phyloP scores from a whole-genome alignment of 2,888 invertebrate species.

The Trichogramma evanescens region DNA sequence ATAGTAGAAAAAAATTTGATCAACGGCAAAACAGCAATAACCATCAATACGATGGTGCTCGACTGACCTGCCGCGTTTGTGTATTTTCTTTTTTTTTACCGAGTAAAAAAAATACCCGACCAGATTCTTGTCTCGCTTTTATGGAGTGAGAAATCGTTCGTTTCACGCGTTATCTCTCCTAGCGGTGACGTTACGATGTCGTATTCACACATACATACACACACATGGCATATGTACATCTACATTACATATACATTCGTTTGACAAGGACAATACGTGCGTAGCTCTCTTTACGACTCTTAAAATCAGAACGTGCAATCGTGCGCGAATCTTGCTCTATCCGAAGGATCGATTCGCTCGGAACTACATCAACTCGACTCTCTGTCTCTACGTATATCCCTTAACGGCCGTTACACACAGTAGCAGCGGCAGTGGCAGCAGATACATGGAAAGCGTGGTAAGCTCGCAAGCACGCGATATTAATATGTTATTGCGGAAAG shows the following conservation, averaged over 20 bases:
- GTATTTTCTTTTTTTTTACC: slow-evolving; percentile 13
- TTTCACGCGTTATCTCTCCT: slow-evolving; percentile 21
- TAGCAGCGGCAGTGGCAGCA: no score
- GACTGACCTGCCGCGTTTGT: slow-evolving; percentile 14
- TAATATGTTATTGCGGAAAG: slow-evolving; percentile 48
- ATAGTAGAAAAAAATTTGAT: slow-evolving; percentile 9
- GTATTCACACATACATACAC: background rate
- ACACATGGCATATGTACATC: background rate
- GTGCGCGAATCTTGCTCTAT: background rate
- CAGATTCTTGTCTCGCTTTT: slow-evolving; percentile 9
- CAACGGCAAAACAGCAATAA: slow-evolving; percentile 17
- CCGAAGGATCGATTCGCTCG: background rate
- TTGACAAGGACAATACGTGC: slow-evolving; percentile 33
- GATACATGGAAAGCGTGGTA: background rate
- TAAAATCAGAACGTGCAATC: slow-evolving; percentile 28
- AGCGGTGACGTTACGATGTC: slow-evolving; percentile 16
- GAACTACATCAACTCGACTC: background rate
- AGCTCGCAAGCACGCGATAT: slow-evolving; percentile 30
- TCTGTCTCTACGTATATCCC: no score
- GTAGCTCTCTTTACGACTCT: slow-evolving; percentile 41
- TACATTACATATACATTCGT: background rate
- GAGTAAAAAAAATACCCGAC: slow-evolving; percentile 10
- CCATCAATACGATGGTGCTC: slow-evolving; percentile 15
- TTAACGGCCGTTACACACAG: no score
- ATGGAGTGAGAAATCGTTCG: slow-evolving; percentile 23